These are phyloP conservation scores for Seriola dumerili DNA, from an alignment of 2,113 vertebrate genomes.

Conservation along the genomic window DNA sequence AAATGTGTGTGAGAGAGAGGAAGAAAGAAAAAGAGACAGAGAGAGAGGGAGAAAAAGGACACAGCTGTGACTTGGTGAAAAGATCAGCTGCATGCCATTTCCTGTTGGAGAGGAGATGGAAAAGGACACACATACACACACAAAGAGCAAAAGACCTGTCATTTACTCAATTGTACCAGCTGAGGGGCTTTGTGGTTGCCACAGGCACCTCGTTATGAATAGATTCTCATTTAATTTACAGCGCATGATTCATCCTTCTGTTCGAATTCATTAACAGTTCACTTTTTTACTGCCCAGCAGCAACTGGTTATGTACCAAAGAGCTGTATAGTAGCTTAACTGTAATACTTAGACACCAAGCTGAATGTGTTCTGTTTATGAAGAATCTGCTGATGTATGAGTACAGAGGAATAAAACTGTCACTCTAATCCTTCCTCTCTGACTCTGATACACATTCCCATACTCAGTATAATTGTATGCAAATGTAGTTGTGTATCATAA, in stretches of 20 bases:
- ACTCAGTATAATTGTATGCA: constrained; percentile 20
- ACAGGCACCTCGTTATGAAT: constrained; percentile 49
- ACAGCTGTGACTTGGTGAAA: constrained; percentile 77
- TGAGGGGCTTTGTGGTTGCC: constrained; percentile 50
- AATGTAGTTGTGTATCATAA: constrained; percentile 23
- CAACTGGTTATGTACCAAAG: constrained; percentile 11
- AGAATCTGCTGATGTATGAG: neutral
- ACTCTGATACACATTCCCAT: neutral
- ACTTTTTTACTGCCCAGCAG: constrained; percentile 10
- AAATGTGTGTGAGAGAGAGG: constrained; percentile 7
- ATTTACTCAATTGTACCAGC: constrained; percentile 60
- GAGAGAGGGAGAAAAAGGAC: constrained; percentile 31
- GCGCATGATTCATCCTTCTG: constrained; percentile 10
- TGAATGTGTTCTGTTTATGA: neutral
- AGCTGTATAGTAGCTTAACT: neutral
- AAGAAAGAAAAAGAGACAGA: neutral
- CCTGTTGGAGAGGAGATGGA: constrained; percentile 71
- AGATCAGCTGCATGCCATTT: constrained; percentile 81
- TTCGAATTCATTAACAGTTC: constrained; percentile 31
- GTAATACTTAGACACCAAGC: neutral
- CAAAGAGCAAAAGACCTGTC: constrained; percentile 58
- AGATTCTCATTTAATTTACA: constrained; percentile 50
- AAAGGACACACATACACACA: constrained; percentile 42
- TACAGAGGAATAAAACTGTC: constrained; percentile 14
- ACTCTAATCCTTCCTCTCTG: neutral